These are phyloP conservation scores for Monodelphis domestica DNA, from an alignment of 2,797 vertebrate species.

Conservation along the genomic window DNA sequence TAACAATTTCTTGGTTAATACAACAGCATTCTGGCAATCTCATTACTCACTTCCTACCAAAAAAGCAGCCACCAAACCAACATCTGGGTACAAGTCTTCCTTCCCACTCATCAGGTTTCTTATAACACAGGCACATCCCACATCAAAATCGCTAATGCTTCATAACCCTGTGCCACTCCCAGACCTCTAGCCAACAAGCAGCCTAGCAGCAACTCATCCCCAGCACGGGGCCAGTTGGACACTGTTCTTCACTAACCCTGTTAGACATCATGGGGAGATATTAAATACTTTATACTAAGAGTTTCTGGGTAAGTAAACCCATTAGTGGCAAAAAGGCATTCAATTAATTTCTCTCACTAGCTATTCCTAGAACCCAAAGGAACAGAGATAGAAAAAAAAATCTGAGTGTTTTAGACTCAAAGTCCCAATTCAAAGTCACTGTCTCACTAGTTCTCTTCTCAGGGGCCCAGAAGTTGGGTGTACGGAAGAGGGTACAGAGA, in stretches of 20 bases:
- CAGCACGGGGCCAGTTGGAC: neutral
- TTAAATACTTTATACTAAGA: neutral
- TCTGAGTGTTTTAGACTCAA: neutral
- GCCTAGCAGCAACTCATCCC: too few species aligned
- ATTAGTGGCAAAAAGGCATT: neutral
- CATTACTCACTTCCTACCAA: neutral
- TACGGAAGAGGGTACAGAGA: accelerated
- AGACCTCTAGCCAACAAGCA: neutral
- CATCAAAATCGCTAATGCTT: neutral
- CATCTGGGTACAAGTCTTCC: neutral
- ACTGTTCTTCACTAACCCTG: neutral
- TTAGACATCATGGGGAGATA: neutral
- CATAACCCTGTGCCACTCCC: neutral
- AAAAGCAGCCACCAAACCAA: neutral
- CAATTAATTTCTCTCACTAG: neutral
- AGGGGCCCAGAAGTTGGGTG: neutral
- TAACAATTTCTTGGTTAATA: neutral
- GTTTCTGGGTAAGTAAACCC: neutral
- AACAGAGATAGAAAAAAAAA: neutral
- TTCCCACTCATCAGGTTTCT: neutral
- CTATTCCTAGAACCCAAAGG: neutral
- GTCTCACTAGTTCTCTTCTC: neutral
- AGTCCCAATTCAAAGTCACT: neutral
- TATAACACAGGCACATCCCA: neutral
- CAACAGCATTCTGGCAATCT: neutral